A percentile compares a stretch with the other conserved stretches of the same genome.
These are phyloP conservation scores for Syngnathus scovelli DNA, from an alignment of 2,113 vertebrate species.

Conservation along the genomic window DNA sequence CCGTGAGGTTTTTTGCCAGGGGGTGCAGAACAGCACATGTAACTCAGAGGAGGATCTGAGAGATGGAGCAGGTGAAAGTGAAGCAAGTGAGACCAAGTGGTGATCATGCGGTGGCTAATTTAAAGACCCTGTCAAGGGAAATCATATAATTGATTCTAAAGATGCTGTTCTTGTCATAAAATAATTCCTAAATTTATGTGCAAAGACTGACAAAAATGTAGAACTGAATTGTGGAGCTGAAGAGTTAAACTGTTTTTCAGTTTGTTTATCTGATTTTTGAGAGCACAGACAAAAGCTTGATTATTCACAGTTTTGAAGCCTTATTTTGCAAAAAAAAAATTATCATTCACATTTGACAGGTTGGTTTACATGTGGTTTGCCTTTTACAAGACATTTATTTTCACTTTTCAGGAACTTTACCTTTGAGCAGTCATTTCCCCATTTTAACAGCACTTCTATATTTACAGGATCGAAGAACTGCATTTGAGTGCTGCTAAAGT, in stretches of 20 bases:
- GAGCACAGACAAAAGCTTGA: no score
- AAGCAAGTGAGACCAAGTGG: constrained; percentile 15
- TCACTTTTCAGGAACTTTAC: neutral
- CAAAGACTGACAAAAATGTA: no score
- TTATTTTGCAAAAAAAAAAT: no score
- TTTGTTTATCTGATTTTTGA: no score
- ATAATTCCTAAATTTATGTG: no score
- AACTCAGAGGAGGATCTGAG: constrained; percentile 65
- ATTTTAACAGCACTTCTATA: neutral
- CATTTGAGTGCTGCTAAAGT: constrained; percentile 11
- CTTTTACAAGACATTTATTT: neutral
- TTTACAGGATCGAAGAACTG: constrained; percentile 19
- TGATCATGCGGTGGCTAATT: neutral
- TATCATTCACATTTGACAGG: neutral
- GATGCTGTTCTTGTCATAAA: neutral
- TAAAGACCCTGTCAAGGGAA: neutral
- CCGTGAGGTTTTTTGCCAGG: constrained; percentile 47
- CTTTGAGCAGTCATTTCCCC: neutral
- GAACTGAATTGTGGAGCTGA: no score
- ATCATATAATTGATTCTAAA: neutral
- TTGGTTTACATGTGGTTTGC: neutral
- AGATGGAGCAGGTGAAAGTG: constrained; percentile 2
- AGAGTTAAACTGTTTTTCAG: no score
- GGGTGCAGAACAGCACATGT: constrained; percentile 29
- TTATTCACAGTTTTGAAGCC: no score